Conservation (phyloP, 2,113 vertebrate species). For the Sakesphorus luctuosus region DNA sequence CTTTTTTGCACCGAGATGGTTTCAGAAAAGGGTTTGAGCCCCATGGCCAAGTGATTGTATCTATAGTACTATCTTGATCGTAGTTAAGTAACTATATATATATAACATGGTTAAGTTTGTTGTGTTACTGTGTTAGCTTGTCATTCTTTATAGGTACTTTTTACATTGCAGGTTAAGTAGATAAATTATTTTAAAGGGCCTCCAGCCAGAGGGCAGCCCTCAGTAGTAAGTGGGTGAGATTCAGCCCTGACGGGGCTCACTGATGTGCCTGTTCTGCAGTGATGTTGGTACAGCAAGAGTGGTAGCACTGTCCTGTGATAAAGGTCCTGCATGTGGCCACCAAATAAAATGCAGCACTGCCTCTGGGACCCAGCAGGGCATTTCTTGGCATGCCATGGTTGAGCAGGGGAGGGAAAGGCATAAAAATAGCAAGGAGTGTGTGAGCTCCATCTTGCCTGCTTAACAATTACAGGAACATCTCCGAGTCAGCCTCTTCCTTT, state of each 20-base stretch:
- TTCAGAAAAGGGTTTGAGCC: neutral
- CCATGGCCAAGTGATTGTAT: neutral
- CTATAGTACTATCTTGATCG: neutral
- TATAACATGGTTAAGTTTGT: neutral
- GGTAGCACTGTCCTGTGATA: neutral
- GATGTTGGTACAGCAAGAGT: neutral
- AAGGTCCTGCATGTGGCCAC: neutral
- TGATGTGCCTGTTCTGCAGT: neutral
- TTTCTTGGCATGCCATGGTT: neutral
- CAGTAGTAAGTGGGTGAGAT: fast-evolving
- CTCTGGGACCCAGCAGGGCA: neutral
- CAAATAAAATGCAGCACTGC: fast-evolving
- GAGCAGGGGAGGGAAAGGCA: conserved; percentile 1
- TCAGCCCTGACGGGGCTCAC: neutral
- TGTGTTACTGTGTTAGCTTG: neutral
- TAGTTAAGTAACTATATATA: neutral
- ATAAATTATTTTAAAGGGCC: neutral
- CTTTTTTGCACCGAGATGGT: neutral
- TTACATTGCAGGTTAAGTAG: neutral
- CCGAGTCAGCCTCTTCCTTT: conserved; percentile 40
- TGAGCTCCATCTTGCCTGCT: conserved; percentile 25
- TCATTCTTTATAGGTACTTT: neutral
- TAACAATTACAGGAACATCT: conserved; percentile 59
- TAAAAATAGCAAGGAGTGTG: conserved; percentile 51
- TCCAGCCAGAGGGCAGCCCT: neutral